Percentiles rank a stretch among this genome's conserved stretches.
Conservation (phyloP, 2,113 vertebrate species). For the Caloenas nicobarica region DNA sequence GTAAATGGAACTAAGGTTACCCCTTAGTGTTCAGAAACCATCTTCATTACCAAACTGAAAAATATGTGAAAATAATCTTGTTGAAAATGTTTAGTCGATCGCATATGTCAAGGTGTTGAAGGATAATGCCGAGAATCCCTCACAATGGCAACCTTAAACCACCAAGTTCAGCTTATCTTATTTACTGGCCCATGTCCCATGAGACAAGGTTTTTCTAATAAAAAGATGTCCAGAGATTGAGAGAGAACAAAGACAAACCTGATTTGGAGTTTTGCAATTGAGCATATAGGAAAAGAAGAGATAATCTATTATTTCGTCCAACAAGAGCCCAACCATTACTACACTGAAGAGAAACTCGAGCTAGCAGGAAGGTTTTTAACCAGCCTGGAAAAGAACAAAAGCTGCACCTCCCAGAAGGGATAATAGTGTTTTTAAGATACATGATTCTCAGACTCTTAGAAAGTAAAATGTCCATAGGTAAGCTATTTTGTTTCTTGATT, state of each 20-base stretch:
- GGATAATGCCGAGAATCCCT: neutral
- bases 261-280: neutral
- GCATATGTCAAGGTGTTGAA: neutral
- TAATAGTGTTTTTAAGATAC: accelerated
- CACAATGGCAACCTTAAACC: neutral
- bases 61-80: neutral
- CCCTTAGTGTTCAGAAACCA: neutral
- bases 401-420: neutral
- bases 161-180: neutral
- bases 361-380: neutral
- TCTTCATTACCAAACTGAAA: neutral
- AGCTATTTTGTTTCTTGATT: neutral
- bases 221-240: neutral
- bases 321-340: neutral
- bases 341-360: neutral
- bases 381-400: neutral
- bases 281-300: neutral
- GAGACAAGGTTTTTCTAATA: neutral
- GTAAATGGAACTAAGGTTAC: neutral
- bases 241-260: neutral
- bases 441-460: neutral
- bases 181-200: neutral
- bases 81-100: neutral
- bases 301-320: neutral
- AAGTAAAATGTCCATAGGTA: neutral